phyloP scores from a whole-genome alignment of 2,797 vertebrate species.

The Adelosebastes latens region DNA sequence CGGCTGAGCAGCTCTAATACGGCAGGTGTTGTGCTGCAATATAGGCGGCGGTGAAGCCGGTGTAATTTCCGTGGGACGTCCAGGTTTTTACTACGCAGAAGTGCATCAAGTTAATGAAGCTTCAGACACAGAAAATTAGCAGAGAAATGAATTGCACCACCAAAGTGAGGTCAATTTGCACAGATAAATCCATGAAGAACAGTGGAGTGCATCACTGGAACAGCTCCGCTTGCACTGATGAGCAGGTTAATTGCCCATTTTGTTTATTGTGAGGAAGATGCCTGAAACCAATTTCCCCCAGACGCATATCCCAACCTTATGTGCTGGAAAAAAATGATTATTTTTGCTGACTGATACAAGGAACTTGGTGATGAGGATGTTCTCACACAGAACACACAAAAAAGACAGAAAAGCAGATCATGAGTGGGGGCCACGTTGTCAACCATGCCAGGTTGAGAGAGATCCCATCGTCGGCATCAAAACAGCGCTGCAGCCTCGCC shows the following conservation, averaged over 20 bases:
- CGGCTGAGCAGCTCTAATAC: constrained; percentile 32
- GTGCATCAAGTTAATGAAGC: constrained; percentile 76
- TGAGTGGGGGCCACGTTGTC: not conserved
- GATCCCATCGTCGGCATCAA: constrained; percentile 54
- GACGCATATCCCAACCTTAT: constrained; percentile 64
- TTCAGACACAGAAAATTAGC: constrained; percentile 79
- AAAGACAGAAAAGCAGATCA: constrained; percentile 11
- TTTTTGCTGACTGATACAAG: constrained; percentile 25
- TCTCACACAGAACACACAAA: not conserved
- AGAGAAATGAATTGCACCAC: constrained; percentile 78
- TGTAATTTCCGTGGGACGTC: constrained; percentile 52
- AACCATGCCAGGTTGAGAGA: constrained; percentile 30
- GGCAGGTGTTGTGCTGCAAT: constrained; percentile 47
- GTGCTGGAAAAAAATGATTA: constrained; percentile 35
- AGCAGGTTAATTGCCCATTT: constrained; percentile 82
- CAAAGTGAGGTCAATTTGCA: constrained; percentile 80
- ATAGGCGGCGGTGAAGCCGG: constrained; percentile 38
- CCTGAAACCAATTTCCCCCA: constrained; percentile 72
- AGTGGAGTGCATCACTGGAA: constrained; percentile 67
- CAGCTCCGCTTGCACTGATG: constrained; percentile 66
- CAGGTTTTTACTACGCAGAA: constrained; percentile 67
- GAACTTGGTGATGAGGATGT: constrained; percentile 5
- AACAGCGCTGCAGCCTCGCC: constrained; percentile 51
- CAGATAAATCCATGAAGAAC: constrained; percentile 81
- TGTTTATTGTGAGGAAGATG: constrained; percentile 79